phyloP scores from a whole-genome alignment of 1,140 invertebrate species.

The Solenopsis invicta region DNA sequence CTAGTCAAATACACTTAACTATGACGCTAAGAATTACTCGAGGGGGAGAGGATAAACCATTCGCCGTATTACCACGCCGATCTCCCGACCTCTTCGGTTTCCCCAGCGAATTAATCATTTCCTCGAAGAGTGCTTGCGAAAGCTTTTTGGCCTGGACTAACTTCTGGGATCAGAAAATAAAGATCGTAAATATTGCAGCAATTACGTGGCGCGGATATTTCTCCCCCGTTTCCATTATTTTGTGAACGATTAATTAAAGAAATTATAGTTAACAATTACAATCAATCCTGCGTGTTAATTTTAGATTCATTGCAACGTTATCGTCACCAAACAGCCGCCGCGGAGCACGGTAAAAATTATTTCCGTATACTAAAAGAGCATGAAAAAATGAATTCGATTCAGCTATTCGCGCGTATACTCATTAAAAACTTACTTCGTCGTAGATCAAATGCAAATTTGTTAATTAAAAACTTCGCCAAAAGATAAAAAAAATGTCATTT shows the following conservation, averaged over 20 bases:
- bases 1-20: conserved; percentile 55
- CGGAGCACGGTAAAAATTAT: conserved; percentile 13
- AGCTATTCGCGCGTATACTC: not conserved
- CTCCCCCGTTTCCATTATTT: not conserved
- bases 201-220: not conserved
- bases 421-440: conserved; percentile 54
- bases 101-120: conserved; percentile 57
- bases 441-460: conserved; percentile 60
- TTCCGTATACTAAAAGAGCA: not conserved
- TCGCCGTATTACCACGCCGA: conserved; percentile 22
- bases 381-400: not conserved
- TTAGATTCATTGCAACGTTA: not conserved
- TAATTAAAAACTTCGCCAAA: conserved; percentile 63
- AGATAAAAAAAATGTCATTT: conserved; percentile 48
- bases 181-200: conserved; percentile 16
- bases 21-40: conserved; percentile 50
- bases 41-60: not conserved
- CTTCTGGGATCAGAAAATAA: not conserved
- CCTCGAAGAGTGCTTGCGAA: not conserved
- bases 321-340: not conserved
- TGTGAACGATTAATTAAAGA: not conserved
- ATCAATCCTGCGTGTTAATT: not conserved
- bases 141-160: not conserved
- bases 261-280: not conserved
- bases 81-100: not conserved